Evolutionary conservation across 2,888 invertebrate species (phyloP), one percentile per base, ranked within the genome.

Genomic region (Campoplex capitator): DNA sequence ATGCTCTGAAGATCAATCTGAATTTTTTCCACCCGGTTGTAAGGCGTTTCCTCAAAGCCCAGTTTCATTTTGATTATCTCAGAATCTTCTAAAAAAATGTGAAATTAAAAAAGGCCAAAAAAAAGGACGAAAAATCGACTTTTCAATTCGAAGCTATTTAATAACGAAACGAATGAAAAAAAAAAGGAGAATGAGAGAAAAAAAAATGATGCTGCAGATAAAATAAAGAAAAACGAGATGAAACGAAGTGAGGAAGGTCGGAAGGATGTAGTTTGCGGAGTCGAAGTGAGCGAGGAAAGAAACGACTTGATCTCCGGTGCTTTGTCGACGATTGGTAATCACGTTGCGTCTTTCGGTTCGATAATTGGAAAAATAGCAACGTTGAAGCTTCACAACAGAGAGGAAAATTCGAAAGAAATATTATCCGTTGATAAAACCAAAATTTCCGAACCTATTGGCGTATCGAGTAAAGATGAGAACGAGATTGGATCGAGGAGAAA

Each of bases 261-360:
- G 28, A 68, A 35, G 6, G 35, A 32, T n/a, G n/a, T n/a, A 13
- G 11, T n/a, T 6, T 1, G 35, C 2, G 58, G 32, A 58, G 58
- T 56, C 6, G n/a, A 13, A 0, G 71, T 77, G 11, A 42, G 45
- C 8, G 73, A 76, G 54, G 32, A 51, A 48, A 38, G 81, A n/a
- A 74, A 74, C 67, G 76, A 87, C 28, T 62, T 83, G 23, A 80
- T 87, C 45, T 88, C 84, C 58, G 80, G 85, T 77, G 84, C 85
- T 67, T 81, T 88, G 32, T 75, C 88, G 62, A 83, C 83, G 8
- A 87, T 85, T 51, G 85, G 87, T 38, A 86, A 89, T 87, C 85
- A 88, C 74, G 85, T 89, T 58, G 88, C 82, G 35, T 89, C 87
- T 6, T 87, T 87, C 23, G 85, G 84, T 28, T 87, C 89, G 80